A percentile compares a stretch with the other conserved stretches of the same genome.
Evolutionary conservation across 1,140 invertebrate species (phyloP).

Genomic region (Drosophila nannoptera): DNA sequence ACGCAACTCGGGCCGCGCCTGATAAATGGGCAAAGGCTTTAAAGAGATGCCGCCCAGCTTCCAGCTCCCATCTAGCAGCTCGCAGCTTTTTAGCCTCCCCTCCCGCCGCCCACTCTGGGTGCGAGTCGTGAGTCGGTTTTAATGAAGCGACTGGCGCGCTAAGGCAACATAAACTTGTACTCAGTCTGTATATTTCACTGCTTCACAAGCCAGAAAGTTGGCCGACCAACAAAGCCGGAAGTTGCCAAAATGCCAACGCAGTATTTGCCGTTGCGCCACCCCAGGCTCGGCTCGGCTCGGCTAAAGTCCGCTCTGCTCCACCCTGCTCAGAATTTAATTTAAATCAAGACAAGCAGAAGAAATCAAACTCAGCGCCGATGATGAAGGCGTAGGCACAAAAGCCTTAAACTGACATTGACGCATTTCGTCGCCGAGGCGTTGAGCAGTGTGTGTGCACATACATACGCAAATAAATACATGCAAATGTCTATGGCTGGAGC

Average conservation of each 20-base stretch:
- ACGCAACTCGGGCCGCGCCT: conserved; percentile 71
- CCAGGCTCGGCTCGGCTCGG: too few relatives aligned
- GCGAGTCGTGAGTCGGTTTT: conserved; percentile 47
- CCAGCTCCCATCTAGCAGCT: not conserved
- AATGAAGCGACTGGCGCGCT: conserved; percentile 64
- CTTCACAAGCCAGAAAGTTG: conserved; percentile 37
- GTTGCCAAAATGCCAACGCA: conserved; percentile 36
- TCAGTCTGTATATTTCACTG: conserved; percentile 9
- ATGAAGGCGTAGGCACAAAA: conserved; percentile 22
- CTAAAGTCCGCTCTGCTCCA: too few relatives aligned
- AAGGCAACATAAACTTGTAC: conserved; percentile 32
- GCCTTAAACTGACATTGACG: conserved; percentile 30
- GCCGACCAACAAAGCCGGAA: conserved; percentile 32
- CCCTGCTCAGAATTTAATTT: conserved; percentile 44
- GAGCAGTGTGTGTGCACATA: too few relatives aligned
- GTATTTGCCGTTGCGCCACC: conserved; percentile 21
- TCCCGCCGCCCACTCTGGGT: not conserved
- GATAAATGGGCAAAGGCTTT: conserved; percentile 71
- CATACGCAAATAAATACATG: too few relatives aligned
- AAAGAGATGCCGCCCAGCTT: conserved; percentile 23
- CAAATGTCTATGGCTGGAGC: too few relatives aligned
- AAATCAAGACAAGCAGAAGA: conserved; percentile 40
- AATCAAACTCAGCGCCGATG: conserved; percentile 21
- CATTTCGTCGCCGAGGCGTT: not conserved
- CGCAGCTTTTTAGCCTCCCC: not conserved